A percentile compares a stretch with the other conserved stretches of the same genome.
phyloP scores from a whole-genome alignment of 2,888 invertebrate genomes.

The Adelphocoris suturalis region DNA sequence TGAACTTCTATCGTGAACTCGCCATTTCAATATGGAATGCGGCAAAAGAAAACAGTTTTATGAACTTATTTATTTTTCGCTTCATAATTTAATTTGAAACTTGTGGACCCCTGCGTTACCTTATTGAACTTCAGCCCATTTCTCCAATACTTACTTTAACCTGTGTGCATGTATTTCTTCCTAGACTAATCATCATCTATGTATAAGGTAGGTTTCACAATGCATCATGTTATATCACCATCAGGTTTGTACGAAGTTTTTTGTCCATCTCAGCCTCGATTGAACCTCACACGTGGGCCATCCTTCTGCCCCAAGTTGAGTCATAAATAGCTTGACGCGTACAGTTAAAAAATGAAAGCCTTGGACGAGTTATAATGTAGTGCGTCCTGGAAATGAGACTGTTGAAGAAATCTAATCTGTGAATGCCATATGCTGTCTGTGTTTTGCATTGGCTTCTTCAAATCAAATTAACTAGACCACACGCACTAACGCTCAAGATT shows the following conservation, averaged over 20 bases:
- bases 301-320: background rate
- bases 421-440: background rate
- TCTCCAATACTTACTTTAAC: background rate
- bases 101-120: background rate
- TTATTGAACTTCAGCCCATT: conserved; percentile 12
- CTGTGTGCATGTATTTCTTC: background rate
- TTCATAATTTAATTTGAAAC: too few species aligned
- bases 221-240: background rate
- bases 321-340: conserved; percentile 22
- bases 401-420: background rate
- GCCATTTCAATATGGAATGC: too few species aligned
- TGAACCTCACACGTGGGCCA: conserved; percentile 21
- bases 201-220: too few species aligned
- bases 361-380: background rate
- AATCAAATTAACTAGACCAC: background rate
- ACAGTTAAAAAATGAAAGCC: background rate
- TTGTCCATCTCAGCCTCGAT: background rate
- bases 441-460: background rate
- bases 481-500: background rate
- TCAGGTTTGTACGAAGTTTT: background rate
- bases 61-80: too few species aligned
- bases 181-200: too few species aligned
- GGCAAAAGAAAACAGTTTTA: too few species aligned
- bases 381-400: background rate
- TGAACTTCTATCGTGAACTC: too few species aligned